These are phyloP conservation scores for Penaeus indicus DNA, from an alignment of 1,140 invertebrate species.

Conservation along the genomic window DNA sequence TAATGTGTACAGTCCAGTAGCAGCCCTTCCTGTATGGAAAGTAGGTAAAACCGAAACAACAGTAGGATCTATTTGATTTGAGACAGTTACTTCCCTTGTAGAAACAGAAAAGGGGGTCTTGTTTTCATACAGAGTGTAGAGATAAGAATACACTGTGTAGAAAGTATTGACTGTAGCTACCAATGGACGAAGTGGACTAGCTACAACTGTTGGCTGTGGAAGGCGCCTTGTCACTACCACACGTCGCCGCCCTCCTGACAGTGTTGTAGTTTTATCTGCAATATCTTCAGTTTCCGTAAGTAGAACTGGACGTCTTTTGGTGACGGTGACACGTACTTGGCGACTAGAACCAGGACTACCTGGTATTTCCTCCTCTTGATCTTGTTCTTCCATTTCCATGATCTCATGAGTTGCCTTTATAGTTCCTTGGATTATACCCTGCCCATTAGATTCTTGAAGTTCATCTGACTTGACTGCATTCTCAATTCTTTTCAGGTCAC, in stretches of 20 bases:
- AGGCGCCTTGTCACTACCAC: constrained; percentile 49
- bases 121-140: constrained; percentile 65
- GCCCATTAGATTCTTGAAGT: no score
- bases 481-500: constrained; percentile 29
- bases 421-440: background rate
- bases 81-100: constrained; percentile 67
- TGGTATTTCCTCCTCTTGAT: constrained; percentile 64
- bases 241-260: constrained; percentile 36
- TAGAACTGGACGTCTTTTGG: constrained; percentile 69
- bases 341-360: constrained; percentile 22
- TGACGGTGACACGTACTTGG: constrained; percentile 63
- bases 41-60: constrained; percentile 62
- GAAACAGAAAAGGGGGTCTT: constrained; percentile 56
- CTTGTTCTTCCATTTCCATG: constrained; percentile 44
- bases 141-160: constrained; percentile 68
- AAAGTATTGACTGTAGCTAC: constrained; percentile 66
- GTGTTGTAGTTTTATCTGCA: constrained; percentile 42
- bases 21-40: constrained; percentile 64
- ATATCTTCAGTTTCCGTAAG: constrained; percentile 23
- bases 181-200: constrained; percentile 34
- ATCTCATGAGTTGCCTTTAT: constrained; percentile 41
- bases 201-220: constrained; percentile 44
- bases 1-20: constrained; percentile 67
- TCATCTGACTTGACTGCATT: no score
- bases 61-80: constrained; percentile 66